Evolutionary conservation across 2,888 invertebrate genomes (phyloP), one percentile per base, ranked within the genome.

Genomic region (Drosophila crucigera): DNA sequence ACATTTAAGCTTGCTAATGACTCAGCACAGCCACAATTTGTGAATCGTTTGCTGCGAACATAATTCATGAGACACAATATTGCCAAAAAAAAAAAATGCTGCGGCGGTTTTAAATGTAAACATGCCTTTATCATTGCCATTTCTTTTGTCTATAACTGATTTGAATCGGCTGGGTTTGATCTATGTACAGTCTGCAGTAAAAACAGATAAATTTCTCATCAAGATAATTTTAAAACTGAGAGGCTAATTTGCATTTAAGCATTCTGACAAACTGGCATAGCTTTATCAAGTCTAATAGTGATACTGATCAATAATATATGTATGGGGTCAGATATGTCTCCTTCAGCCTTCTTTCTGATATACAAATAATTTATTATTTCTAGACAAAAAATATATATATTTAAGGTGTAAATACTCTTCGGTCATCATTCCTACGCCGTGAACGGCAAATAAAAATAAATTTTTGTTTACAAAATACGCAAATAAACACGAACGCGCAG

Each of bases 401-500:
- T 47, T 25, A 9, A 47, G 25, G 47, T 25, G 47, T 47, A 47
- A 25, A 4, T 25, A 16, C 47, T 25, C 47, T 16, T 16, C 22
- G 47, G 47, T 47, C 25, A 47, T 22, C 47, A 47, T 25, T 47
- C 4, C 16, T 16, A 47, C 14, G 22, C 22, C 47, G 22, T 22
- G 22, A 43, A 22, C 43, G 11, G 22, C 22, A 22, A 22, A 22
- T 22, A 22, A 43, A 47, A 47, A 47, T 47, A 47, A 2, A 47
- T 22, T 47, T 47, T 22, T 47, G 47, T 47, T 47, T 47, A 47
- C 47, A 47, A 47, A 22, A 47, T 16, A 47, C 22, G 22, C 47
- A 47, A 47, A 25, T 47, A 47, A 47, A 25, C 47, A 47, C 22
- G 14, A 47, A 16, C 22, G 22, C 6, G 14, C 47, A 22, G 47